Evolutionary conservation across 53 echinoderm and acorn worm species (phyloP).

Genomic region (Echinometra lucunter): DNA sequence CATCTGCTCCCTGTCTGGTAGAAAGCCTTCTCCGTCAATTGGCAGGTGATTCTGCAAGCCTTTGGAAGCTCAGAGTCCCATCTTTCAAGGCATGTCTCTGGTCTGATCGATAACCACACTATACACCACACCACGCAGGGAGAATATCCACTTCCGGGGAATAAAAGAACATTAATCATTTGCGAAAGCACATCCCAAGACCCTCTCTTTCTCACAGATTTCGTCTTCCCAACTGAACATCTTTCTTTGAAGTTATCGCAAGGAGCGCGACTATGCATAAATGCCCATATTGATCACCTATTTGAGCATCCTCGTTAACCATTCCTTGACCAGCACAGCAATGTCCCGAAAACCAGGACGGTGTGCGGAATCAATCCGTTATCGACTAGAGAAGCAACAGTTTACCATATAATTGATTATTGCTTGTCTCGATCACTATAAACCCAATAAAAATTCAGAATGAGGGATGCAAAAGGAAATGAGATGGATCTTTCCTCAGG

Average conservation of each 20-base stretch:
- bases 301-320: not conserved
- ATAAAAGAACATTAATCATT: not conserved
- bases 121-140: not conserved
- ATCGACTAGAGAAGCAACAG: not conserved
- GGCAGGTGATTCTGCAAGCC: not conserved
- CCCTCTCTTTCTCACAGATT: not conserved
- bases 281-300: not conserved
- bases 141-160: not conserved
- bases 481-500: not conserved
- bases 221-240: not conserved
- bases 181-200: not conserved
- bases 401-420: not conserved
- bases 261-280: not conserved
- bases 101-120: not conserved
- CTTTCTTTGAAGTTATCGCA: not conserved
- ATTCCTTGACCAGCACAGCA: not conserved
- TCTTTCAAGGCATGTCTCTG: too few relatives aligned
- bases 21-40: not conserved
- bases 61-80: not conserved
- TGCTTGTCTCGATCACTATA: not conserved
- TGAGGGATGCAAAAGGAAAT: not conserved
- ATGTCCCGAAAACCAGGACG: not conserved
- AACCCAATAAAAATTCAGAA: not conserved
- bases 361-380: not conserved
- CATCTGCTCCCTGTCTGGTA: not conserved